Evolutionary conservation across 2,797 vertebrate species (phyloP), one percentile per base, ranked within the genome.

Genomic region (Lindbergichthys nudifrons): DNA sequence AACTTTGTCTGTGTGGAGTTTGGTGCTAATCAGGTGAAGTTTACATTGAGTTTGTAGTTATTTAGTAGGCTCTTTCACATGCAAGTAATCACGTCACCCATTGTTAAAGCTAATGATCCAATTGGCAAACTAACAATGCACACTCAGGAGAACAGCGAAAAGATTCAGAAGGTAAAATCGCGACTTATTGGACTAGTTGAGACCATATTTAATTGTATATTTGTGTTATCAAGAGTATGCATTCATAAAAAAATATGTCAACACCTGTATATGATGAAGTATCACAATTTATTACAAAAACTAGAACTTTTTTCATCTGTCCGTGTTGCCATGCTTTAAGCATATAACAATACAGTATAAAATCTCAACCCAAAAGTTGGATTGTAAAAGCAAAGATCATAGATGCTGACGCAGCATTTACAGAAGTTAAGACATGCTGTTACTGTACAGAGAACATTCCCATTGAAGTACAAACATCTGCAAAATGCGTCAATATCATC

Each of bases 271-370:
- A 87, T 85, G 85, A 91, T 87, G 90, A 94, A 90, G 90, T 96
- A 95, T 94, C 90, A 95, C 94, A 94, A 94, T 95, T 96, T 95
- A 95, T 96, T 96, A 93, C 83, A 95, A 96, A 96, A 95, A 94
- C 93, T 95, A 95, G 84, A 94, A 92, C 67, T 92, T 92, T 90
- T 87, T 89, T 86, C 91, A 90, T 95, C 92, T 92, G 84, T 94
- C 79, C 66, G 91, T 94, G 90, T 90, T 91, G 94, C 93, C 95
- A 96, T 96, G 96, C 96, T 94, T 92, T 87, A 92, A 95, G 95
- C 94, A 93, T 94, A 92, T 94, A 95, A 94, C 93, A 95, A 94
- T 94, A 94, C 91, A 90, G 93, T 95, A 95, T 91, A 95, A 95
- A 95, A 95, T 86, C 83, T 93, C 83, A 92, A 94, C 92, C 90